Evolutionary conservation across 2,113 vertebrate species (phyloP), one percentile per base, ranked within the genome.

Genomic region (Caloenas nicobarica): DNA sequence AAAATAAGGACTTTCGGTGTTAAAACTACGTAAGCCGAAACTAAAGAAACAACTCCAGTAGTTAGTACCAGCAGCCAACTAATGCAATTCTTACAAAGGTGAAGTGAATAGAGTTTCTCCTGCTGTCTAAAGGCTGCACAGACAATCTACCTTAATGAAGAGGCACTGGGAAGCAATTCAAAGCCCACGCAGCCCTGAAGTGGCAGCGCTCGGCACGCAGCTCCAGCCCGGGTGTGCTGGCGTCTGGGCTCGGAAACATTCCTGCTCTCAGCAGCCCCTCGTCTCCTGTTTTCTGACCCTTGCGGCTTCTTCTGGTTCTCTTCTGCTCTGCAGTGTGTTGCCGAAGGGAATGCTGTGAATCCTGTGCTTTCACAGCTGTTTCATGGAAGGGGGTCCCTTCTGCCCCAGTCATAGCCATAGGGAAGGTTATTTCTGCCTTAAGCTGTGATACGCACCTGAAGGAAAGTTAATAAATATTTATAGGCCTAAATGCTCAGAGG

Each of bases 401-500:
- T 54, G 38, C n/a, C 64, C 25, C 56, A 36, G 17, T 10, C 77
- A 9, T 3, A 70, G 54, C 72, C 10, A 2, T 0, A 16, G 84
- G 56, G 77, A 86, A 87, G 61, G 72, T 50, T 25, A 34, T 11
- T 89, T 9, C 84, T 78, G 89, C 72, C 66, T 64, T 24, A 1
- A 46, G 7, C 81, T 19, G 8, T 0, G 25, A n/a, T 4, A 33
- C 3, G 44, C 3, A 48, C 16, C 48, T 54, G 21, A 29, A 58
- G 54, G 46, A 21, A 92, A 73, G 31, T 58, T 71, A 56, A 91
- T 91, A 87, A 89, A 96, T 91, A 96, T 94, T 96, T 81, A 91
- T 34, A 51, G 73, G 33, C 28, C 65, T 79, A 56, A 91, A 74
- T 26, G 73, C 84, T 89, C 93, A 28, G 69, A 65, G 73, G 89